These are phyloP conservation scores for Lipotes vexillifer DNA, from an alignment of 2,113 vertebrate species.

Conservation along the genomic window DNA sequence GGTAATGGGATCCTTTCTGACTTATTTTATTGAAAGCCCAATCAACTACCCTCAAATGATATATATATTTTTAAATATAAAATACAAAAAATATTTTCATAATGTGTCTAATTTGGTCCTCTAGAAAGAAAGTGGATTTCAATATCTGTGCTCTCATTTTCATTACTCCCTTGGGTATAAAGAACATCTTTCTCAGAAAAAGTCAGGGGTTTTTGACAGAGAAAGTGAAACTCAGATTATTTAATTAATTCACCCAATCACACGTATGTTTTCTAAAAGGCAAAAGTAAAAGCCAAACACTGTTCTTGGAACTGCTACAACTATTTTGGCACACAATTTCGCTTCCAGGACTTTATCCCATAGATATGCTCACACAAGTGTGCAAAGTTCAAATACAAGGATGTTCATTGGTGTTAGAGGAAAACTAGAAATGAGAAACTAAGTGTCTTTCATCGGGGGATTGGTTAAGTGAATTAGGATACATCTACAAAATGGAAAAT, in stretches of 20 bases:
- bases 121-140: not conserved
- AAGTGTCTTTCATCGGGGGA: not conserved
- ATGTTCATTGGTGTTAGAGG: not conserved
- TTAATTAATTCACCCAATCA: not conserved
- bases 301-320: not conserved
- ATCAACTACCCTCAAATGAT: not conserved
- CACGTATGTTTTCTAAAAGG: not conserved
- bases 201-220: not conserved
- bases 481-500: not conserved
- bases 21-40: not conserved
- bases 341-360: not conserved
- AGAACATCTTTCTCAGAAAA: constrained; percentile 15
- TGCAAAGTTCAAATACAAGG: not conserved
- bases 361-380: not conserved
- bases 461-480: not conserved
- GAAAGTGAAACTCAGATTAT: not conserved
- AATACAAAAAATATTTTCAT: not conserved
- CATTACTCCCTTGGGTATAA: not conserved
- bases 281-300: not conserved
- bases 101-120: not conserved
- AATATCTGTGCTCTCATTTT: not conserved
- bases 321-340: not conserved
- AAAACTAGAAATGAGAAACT: not conserved
- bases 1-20: not conserved
- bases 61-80: not conserved